These are phyloP conservation scores for Oncorhynchus clarkii DNA, from an alignment of 2,113 vertebrate genomes.

Conservation along the genomic window DNA sequence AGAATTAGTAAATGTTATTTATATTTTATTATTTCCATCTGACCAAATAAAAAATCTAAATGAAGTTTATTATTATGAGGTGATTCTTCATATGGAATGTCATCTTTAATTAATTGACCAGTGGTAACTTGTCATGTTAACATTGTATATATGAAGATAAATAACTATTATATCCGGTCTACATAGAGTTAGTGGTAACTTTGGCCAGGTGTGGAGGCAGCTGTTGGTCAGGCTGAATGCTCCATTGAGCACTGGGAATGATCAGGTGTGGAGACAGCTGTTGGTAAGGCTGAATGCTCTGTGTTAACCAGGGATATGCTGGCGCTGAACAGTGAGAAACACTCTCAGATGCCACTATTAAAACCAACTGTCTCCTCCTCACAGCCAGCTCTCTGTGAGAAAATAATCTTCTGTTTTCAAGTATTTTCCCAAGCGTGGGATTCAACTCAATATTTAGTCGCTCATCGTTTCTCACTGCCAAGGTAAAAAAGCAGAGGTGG, in stretches of 20 bases:
- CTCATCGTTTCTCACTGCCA: neutral
- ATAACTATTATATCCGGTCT: neutral
- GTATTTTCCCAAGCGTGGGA: too few relatives aligned
- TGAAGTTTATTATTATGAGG: constrained; percentile 12
- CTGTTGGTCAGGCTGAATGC: too few relatives aligned
- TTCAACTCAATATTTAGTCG: neutral
- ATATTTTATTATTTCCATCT: constrained; percentile 66
- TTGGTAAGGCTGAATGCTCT: neutral
- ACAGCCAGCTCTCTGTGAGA: too few relatives aligned
- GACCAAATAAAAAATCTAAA: constrained; percentile 62
- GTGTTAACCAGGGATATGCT: constrained; percentile 29
- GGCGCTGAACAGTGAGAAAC: neutral
- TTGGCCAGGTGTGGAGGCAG: too few relatives aligned
- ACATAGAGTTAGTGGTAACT: neutral
- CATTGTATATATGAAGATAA: neutral
- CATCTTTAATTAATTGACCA: neutral
- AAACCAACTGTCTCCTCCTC: neutral
- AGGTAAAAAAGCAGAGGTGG: constrained; percentile 1
- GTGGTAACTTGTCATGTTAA: neutral
- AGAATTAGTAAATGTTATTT: constrained; percentile 71
- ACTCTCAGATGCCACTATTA: neutral
- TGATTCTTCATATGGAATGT: neutral
- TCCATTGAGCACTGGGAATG: too few relatives aligned
- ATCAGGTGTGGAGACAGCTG: constrained; percentile 22
- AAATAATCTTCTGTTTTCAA: neutral